A percentile compares a stretch with the other conserved stretches of the same genome.
These are phyloP conservation scores for Aptenodytes patagonicus DNA, from an alignment of 2,113 vertebrate species.

Conservation along the genomic window DNA sequence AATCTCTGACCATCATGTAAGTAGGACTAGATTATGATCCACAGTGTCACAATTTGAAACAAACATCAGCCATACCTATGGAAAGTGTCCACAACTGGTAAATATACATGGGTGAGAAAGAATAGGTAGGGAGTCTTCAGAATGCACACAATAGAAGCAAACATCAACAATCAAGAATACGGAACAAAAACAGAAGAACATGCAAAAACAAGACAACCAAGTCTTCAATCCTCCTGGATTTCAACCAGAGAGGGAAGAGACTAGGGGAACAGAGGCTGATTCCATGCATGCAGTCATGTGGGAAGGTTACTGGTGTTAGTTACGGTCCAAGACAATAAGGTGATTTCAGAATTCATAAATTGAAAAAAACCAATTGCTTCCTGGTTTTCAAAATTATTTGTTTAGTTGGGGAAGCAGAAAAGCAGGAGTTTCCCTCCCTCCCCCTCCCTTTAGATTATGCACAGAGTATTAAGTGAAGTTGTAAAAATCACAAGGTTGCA, in stretches of 20 bases:
- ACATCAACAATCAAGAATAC: background rate
- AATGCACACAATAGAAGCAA: background rate
- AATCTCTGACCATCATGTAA: background rate
- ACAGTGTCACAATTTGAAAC: background rate
- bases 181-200: conserved; percentile 6
- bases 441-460: background rate
- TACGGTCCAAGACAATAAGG: background rate
- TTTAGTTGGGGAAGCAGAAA: background rate
- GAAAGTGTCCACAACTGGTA: background rate
- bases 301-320: conserved; percentile 78
- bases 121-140: background rate
- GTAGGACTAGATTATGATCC: background rate
- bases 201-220: conserved; percentile 41
- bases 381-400: background rate
- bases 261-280: background rate
- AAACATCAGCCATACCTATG: background rate
- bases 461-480: background rate
- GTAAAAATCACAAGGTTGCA: background rate
- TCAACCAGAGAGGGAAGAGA: conserved; percentile 9
- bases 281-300: conserved; percentile 72
- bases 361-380: background rate
- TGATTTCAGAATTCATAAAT: background rate
- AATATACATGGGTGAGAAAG: background rate
- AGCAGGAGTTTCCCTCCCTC: background rate
- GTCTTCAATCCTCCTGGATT: conserved; percentile 28